Base-by-base conservation (phyloP, 1,140 invertebrate species). In the Cotesia glomerata region DNA sequence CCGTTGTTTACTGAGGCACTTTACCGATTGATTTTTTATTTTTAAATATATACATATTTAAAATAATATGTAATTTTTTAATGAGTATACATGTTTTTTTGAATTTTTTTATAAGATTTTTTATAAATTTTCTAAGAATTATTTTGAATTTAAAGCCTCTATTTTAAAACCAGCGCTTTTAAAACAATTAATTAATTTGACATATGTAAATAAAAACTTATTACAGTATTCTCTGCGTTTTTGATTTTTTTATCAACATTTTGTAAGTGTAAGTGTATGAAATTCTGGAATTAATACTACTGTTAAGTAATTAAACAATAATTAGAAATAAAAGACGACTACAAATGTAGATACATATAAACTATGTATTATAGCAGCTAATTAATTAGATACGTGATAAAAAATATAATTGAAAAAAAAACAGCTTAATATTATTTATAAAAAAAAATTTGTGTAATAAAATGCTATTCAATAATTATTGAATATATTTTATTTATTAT, bases 1-100 rank as follows among this genome's bases (percentile, higher is more conserved):
- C 16, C 54, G 5, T n/a, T 56, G 9, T 56, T 65, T 65, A 52
- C 52, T 45, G 69, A 71, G 69, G 69, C 69, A 71, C 69, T 71
- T 71, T 71, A 71, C 69, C 69, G 58, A 71, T 56, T 13, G n/a
- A 13, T 54, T 39, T 4, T 8, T 39, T 39, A 39, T 39, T 66
- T 66, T 52, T 14, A 65, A 65, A 11, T 32, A 51, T 35, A 69
- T 49, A 69, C 35, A 58, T 13, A n/a, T n/a, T n/a, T n/a, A n/a
- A n/a, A n/a, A n/a, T n/a, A n/a, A n/a, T 32, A 69, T 54, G 39
- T n/a, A 14, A 34, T 59, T 71, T 13, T 8, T 62, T 51, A 16
- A 45, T 52, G 51, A 62, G 32, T 56, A 56, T 51, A 51, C 52
- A 32, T 45, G 13, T 39, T 51, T 49, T 65, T 36, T 65, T 56